Base-by-base conservation (phyloP, 1,140 invertebrate genomes). In the Lasioglossum albipes region DNA sequence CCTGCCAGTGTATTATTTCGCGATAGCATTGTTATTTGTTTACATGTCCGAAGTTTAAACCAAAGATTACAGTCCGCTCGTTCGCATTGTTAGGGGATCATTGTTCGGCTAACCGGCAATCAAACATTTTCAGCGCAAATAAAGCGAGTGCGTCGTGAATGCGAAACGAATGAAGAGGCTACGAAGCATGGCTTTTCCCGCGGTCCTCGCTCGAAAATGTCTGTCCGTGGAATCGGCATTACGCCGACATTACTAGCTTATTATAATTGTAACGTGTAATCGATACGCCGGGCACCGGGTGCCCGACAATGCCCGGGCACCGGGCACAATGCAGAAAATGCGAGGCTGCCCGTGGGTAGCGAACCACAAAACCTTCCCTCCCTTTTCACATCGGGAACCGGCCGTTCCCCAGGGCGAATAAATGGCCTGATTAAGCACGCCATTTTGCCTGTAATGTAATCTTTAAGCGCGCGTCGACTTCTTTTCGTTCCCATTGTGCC, bases 351-450 rank as follows among this genome's bases (percentile, higher is more conserved):
- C 61, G 42, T 41, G 68, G 83, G 77, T 18, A 7, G 1, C 18
- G 45, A 16, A 54, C 62, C 76, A 86, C 76, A 86, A 86, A 86
- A 83, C 72, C 71, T 67, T 52, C n/a, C 67, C 57, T 79, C 84
- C 70, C 76, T 83, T 77, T 82, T 85, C 73, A 76, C 49, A 57
- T 54, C 31, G 27, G 54, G 57, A 31, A 20, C 57, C 27, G 78
- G 62, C 67, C 71, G 80, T 85, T 78, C 64, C 81, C 62, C 7
- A 49, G 64, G 49, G 66, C 80, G 85, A 88, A 89, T 89, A 89
- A 89, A 89, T 87, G 86, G 85, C 74, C 85, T 89, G 88, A 89
- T 89, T 89, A 89, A 88, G 86, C 82, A 84, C 87, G 87, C 87
- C 86, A 89, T 87, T 88, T 89, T 89, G 85, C 82, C 65, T 83